Base-by-base conservation (phyloP, 2,888 invertebrate species). In the Andricus quercusramuli region DNA sequence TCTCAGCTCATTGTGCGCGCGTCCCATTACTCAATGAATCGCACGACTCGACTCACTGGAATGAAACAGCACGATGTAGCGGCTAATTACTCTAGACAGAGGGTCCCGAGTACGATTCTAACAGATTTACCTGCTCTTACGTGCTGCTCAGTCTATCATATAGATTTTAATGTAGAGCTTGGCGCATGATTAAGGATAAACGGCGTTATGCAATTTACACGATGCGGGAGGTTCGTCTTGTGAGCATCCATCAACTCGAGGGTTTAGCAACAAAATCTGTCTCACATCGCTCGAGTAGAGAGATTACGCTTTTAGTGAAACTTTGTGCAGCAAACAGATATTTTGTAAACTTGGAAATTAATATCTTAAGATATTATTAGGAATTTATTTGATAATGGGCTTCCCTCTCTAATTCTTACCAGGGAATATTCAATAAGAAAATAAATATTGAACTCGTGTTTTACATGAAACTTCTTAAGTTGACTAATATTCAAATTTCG, bases 141-240 rank as follows among this genome's bases (percentile, higher is more conserved):
- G 32, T 74, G 74, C 56, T 56, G 74, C 22, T 74, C 32, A 56
- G 74, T 59, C 78, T 78, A 67, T 44, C 41, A 70, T 32, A 80
- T 56, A 78, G 78, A 80, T 78, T 80, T 79, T 74, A 80, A 84
- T 85, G 83, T 78, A 67, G 77, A 77, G 78, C 78, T 80, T 78
- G 70, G 86, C 70, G 81, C 79, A 82, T 86, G 82, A 86, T 86
- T 82, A 83, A 82, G 83, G 83, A 85, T 85, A 86, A 86, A 86
- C 84, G 86, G 79, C 56, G 78, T 86, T 87, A 68, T 77, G 77
- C 77, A 86, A 86, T 82, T 25, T 41, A 78, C 62, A 79, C 85
- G 85, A 85, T 84, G 83, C 83, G 86, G 84, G 86, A 86, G 85
- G 82, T 82, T 78, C 41, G 44, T 74, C 68, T 13, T 37, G 47